These are phyloP conservation scores for Eulemur macaco DNA, from an alignment of 2,113 vertebrate species.

Conservation along the genomic window DNA sequence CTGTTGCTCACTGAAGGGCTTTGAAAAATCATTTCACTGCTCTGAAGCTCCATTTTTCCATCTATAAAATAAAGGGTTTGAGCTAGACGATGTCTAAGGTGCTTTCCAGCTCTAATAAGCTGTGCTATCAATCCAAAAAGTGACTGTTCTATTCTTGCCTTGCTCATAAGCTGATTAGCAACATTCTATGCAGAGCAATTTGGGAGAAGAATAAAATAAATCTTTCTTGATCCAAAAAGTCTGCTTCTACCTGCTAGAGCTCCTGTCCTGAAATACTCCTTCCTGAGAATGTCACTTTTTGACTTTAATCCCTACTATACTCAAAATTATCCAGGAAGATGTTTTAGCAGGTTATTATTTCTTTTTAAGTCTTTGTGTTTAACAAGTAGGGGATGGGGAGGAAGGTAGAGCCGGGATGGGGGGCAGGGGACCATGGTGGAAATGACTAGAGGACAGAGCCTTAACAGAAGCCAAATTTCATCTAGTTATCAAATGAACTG, in stretches of 20 bases:
- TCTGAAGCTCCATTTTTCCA: slow-evolving; percentile 23
- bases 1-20: not conserved
- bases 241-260: not conserved
- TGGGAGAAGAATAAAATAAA: not conserved
- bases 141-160: not conserved
- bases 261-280: not conserved
- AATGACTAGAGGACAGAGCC: not conserved
- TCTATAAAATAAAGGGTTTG: not conserved
- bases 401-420: not conserved
- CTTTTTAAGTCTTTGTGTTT: not conserved
- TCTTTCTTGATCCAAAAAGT: not conserved
- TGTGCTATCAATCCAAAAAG: not conserved
- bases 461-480: not conserved
- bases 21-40: not conserved
- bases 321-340: slow-evolving; percentile 17
- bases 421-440: not conserved
- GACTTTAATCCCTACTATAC: not conserved
- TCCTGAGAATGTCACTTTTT: not conserved
- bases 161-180: not conserved
- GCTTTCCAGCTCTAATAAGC: not conserved
- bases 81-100: not conserved
- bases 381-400: not conserved
- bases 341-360: not conserved
- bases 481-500: not conserved
- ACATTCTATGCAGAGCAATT: not conserved